These are phyloP conservation scores for Hirtodrosophila confusa DNA, from an alignment of 2,888 invertebrate species.

Conservation along the genomic window DNA sequence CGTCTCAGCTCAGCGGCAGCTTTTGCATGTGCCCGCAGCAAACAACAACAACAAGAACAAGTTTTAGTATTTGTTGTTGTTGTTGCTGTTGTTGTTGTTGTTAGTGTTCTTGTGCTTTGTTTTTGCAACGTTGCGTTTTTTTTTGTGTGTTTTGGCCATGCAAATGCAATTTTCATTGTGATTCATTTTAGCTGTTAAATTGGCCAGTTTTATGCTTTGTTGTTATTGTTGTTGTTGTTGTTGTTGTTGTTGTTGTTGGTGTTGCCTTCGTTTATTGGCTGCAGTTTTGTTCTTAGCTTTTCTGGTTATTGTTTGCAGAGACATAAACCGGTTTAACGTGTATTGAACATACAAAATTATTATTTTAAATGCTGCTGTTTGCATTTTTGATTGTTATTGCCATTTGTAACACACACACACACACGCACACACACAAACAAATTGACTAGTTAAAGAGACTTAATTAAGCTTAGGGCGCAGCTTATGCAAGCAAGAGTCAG, in stretches of 20 bases:
- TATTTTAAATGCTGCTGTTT: slow-evolving; percentile 40
- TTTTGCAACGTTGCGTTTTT: slow-evolving; percentile 23
- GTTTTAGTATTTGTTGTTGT: slow-evolving; percentile 16
- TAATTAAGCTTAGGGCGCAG: slow-evolving; percentile 22
- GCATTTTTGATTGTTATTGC: slow-evolving; percentile 52
- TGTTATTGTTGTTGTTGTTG: background rate
- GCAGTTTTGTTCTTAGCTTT: slow-evolving; percentile 19
- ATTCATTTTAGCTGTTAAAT: slow-evolving; percentile 53
- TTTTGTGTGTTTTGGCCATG: slow-evolving; percentile 34
- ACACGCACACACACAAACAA: too few relatives aligned
- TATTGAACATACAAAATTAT: slow-evolving; percentile 39
- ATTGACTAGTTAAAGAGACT: too few relatives aligned
- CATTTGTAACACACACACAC: slow-evolving; percentile 13
- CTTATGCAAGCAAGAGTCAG: background rate
- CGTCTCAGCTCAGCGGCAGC: slow-evolving; percentile 1
- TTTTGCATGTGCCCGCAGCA: slow-evolving; percentile 1
- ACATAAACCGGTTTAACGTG: slow-evolving; percentile 50
- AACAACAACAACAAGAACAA: slow-evolving; percentile 33
- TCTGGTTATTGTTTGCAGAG: slow-evolving; percentile 35
- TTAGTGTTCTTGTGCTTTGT: slow-evolving; percentile 5
- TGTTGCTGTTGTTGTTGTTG: slow-evolving; percentile 17
- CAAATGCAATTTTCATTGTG: slow-evolving; percentile 54
- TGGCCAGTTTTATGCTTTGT: slow-evolving; percentile 31
- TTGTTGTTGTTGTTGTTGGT: slow-evolving; percentile 3
- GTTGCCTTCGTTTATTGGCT: slow-evolving; percentile 14